Conservation (phyloP, 1,140 invertebrate species). For the Megalonaias nervosa region DNA sequence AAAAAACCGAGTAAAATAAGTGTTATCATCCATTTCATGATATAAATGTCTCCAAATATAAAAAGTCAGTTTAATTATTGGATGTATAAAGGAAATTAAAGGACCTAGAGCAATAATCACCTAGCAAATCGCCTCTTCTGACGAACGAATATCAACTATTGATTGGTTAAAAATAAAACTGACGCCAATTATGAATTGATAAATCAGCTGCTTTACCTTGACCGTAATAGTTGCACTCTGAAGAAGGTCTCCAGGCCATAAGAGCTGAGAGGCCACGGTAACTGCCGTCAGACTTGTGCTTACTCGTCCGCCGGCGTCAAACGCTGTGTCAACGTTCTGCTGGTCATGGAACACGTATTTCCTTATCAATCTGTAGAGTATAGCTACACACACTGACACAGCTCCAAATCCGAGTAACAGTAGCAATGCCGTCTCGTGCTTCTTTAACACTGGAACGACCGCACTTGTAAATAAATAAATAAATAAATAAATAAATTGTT, state of each 20-base stretch:
- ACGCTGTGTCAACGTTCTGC: conserved; percentile 64
- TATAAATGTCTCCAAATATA: too few species aligned
- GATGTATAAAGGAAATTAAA: too few species aligned
- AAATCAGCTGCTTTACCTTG: conserved; percentile 37
- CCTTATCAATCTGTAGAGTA: conserved; percentile 55
- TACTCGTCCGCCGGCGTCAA: conserved; percentile 68
- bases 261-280: conserved; percentile 56
- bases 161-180: too few species aligned
- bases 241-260: conserved; percentile 58
- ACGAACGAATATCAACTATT: too few species aligned
- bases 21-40: too few species aligned
- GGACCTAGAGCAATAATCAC: too few species aligned
- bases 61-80: too few species aligned
- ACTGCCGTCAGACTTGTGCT: conserved; percentile 57
- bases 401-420: conserved; percentile 61
- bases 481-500: too few species aligned
- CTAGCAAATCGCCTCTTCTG: too few species aligned
- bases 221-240: conserved; percentile 57
- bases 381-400: conserved; percentile 59
- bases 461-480: background rate
- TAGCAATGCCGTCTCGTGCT: conserved; percentile 49
- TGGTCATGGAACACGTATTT: conserved; percentile 62
- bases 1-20: too few species aligned
- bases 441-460: conserved; percentile 39
- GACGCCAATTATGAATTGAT: too few species aligned